Evolutionary conservation across 2,797 vertebrate species (phyloP).

Genomic region (Rhinoraja longicauda): DNA sequence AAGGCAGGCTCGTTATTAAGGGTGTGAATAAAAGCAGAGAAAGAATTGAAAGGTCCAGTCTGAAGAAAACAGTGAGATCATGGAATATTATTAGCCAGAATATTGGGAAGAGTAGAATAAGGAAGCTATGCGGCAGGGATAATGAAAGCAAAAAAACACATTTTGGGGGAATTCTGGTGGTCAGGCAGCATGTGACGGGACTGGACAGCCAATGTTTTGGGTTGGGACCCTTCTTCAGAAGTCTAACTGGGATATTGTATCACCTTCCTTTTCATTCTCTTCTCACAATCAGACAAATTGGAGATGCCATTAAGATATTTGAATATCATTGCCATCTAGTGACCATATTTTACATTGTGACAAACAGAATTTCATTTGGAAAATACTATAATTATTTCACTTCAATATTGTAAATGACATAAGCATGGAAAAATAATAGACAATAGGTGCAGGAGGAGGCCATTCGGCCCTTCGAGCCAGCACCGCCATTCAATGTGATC

Average conservation of each 20-base stretch:
- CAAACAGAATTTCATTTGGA: not conserved
- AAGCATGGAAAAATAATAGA: not conserved
- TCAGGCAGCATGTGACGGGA: no score
- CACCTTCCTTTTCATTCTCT: no score
- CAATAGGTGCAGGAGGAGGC: no score
- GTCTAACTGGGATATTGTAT: no score
- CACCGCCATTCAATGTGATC: no score
- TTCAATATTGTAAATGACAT: no score
- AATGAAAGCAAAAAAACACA: no score
- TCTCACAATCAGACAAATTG: not conserved
- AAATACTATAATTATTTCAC: not conserved
- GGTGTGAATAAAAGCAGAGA: not conserved
- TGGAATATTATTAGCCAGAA: not conserved
- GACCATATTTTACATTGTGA: not conserved
- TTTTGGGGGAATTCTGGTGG: not conserved
- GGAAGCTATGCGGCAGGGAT: not conserved
- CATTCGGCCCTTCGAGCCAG: no score
- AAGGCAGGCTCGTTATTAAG: not conserved
- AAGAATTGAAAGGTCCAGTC: not conserved
- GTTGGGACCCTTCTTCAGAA: no score
- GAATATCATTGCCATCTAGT: not conserved
- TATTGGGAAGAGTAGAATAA: not conserved
- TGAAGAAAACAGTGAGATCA: not conserved
- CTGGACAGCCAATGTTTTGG: no score
- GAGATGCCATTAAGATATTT: not conserved